These are phyloP conservation scores for Semnopithecus entellus DNA, from an alignment of 2,113 vertebrate genomes.

Conservation along the genomic window DNA sequence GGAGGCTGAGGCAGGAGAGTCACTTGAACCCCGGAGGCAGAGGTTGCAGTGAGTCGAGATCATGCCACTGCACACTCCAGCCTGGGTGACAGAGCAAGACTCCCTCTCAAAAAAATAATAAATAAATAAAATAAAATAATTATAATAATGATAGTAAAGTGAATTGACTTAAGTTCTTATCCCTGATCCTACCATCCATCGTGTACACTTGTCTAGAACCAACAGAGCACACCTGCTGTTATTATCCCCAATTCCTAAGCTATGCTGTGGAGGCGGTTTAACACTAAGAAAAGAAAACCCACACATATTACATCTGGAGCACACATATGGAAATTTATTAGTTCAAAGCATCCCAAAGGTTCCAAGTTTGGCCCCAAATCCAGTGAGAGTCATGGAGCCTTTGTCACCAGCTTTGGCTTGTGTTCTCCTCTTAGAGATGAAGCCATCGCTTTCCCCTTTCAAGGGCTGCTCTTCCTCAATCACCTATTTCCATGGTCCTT, in stretches of 20 bases:
- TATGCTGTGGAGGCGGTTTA: background rate
- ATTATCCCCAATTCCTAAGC: background rate
- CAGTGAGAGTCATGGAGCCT: background rate
- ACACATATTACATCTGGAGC: background rate
- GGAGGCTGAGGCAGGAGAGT: too few species aligned
- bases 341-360: background rate
- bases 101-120: background rate
- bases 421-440: background rate
- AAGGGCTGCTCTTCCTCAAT: background rate
- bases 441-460: background rate
- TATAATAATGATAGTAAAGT: background rate
- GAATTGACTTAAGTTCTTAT: background rate
- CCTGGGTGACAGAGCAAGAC: too few species aligned
- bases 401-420: background rate
- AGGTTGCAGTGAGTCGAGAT: too few species aligned
- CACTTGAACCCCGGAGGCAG: too few species aligned
- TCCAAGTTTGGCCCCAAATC: background rate
- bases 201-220: fast-evolving
- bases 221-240: background rate
- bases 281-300: background rate
- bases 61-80: too few species aligned
- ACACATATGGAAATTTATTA: background rate
- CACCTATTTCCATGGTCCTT: background rate
- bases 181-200: background rate
- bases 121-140: background rate